Base-by-base conservation (phyloP, 2,888 invertebrate genomes). In the Phyto melanocephala region DNA sequence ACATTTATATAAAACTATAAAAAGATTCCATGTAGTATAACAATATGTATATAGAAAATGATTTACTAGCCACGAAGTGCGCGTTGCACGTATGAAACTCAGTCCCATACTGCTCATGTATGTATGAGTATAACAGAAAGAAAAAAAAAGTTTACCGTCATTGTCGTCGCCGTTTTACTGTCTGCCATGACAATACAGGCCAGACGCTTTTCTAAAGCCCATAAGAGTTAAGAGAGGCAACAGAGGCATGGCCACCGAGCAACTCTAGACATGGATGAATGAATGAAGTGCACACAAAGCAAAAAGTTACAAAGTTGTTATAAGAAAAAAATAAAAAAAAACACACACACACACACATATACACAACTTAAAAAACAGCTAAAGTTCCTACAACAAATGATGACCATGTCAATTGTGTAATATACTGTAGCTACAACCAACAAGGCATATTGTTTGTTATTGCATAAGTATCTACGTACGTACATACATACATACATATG, bases 61-160 rank as follows among this genome's bases (percentile, higher is more conserved):
- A 86, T 86, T 86, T 86, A 86, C 79, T 84, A 81, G 71, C 74
- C 84, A 78, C 78, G 84, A 81, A 35, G 82, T 47, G 79, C 67
- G 20, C 62, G 78, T 79, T 84, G 77, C 80, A 80, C 79, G 74
- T 84, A 71, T 1, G 54, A 62, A 74, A 60, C 68, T 15, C 37
- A 62, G 42, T 22, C 58, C 1, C 47, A 17, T 60, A 50, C 40
- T 6, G 50, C 28, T 28, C 28, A 28, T 28, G 6, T 6, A 28
- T 28, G 28, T 6, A 6, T 28, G 17, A 70, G 52, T 11, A 20
- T 33, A 62, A 72, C 28, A 47, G 10, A 6, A 11, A 62, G 1
- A 22, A 65, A 45, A 67, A 67, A 77, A 47, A 60, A 71, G 70
- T 75, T 70, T 82, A 58, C 20, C 37, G 63, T 35, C 68, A 42